Percentiles rank a stretch among this genome's conserved stretches.
phyloP scores from a whole-genome alignment of 2,113 vertebrate species.

The Stomatorhinus ivindoensis region DNA sequence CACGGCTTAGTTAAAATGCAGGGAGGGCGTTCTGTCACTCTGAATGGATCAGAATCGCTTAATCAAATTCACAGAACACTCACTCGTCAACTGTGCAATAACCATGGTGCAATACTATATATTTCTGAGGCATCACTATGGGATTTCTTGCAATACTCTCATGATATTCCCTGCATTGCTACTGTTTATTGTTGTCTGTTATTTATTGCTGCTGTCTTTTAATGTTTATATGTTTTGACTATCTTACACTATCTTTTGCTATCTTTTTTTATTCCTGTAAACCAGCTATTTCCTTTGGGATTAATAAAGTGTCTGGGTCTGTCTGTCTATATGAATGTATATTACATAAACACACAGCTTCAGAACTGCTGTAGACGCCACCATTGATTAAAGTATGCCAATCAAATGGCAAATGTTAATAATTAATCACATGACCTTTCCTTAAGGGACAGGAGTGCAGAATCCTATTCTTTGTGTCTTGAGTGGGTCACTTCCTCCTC shows the following conservation, averaged over 20 bases:
- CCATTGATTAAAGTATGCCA: not conserved
- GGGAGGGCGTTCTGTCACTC: not conserved
- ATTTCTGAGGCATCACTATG: not conserved
- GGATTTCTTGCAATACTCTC: not conserved
- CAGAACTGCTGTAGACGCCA: not conserved
- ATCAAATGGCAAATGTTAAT: not conserved
- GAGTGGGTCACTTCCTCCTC: not conserved
- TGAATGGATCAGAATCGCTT: not conserved
- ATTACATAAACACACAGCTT: not conserved
- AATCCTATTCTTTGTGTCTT: not conserved
- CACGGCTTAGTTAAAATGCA: not conserved
- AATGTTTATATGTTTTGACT: not conserved
- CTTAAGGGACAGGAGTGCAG: not conserved
- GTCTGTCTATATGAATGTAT: not conserved
- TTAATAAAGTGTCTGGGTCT: not conserved
- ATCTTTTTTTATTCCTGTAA: not conserved
- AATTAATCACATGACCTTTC: not conserved
- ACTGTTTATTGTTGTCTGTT: not conserved
- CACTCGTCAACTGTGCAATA: not conserved
- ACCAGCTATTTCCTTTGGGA: not conserved
- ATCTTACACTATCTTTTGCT: too few species aligned
- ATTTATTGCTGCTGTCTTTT: not conserved
- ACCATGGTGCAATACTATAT: not conserved
- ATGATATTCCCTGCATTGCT: not conserved
- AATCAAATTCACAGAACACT: not conserved